Conservation (phyloP, 1,140 invertebrate species). For the Drosophila setifemur region DNA sequence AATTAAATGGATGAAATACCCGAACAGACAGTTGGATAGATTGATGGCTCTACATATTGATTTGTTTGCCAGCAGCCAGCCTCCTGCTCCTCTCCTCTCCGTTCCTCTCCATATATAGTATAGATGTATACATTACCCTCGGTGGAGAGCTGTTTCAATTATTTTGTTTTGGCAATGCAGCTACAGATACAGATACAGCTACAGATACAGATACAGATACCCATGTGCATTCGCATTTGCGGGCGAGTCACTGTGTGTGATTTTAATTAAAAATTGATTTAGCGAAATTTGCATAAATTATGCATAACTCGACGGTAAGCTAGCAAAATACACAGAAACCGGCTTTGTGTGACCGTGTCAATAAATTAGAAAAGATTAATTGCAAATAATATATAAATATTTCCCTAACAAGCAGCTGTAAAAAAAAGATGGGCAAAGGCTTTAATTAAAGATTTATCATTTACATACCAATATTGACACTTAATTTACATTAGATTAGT, state of each 20-base stretch:
- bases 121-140: constrained; percentile 9
- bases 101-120: not conserved
- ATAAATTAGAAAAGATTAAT: constrained; percentile 79
- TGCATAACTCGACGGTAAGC: constrained; percentile 71
- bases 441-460: constrained; percentile 60
- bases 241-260: constrained; percentile 51
- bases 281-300: constrained; percentile 80
- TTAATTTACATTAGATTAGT: not conserved
- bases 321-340: constrained; percentile 28
- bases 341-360: constrained; percentile 53
- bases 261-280: constrained; percentile 81
- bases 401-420: not conserved
- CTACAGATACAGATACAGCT: constrained; percentile 21
- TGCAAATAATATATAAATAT: constrained; percentile 55
- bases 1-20: constrained; percentile 35
- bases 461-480: not conserved
- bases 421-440: constrained; percentile 1
- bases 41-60: constrained; percentile 58
- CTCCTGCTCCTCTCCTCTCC: not conserved
- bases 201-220: no score
- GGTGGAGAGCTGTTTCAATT: constrained; percentile 36
- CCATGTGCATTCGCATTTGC: no score
- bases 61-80: constrained; percentile 54
- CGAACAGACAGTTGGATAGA: constrained; percentile 39
- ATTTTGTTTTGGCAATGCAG: constrained; percentile 41